These are phyloP conservation scores for Caenorhabditis sp. DNA, from an alignment of 2,888 invertebrate species.

Conservation along the genomic window DNA sequence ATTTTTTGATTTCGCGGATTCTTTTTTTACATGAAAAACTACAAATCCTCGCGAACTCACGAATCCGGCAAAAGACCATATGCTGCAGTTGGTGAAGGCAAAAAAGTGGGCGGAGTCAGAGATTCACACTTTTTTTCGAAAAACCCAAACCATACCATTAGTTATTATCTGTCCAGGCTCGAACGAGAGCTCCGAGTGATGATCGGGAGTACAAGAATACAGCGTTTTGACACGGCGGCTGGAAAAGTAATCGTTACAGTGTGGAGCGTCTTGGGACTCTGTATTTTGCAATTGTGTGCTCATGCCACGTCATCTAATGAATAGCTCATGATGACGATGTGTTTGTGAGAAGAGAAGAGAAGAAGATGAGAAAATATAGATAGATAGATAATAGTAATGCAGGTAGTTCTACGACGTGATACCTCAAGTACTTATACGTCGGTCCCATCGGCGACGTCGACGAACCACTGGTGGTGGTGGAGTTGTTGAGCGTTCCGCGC, in stretches of 20 bases:
- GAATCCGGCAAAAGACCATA: too few species aligned
- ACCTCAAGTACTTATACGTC: constrained; percentile 61
- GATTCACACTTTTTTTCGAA: too few species aligned
- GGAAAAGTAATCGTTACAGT: constrained; percentile 14
- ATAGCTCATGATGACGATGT: constrained; percentile 15
- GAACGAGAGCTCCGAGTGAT: constrained; percentile 96
- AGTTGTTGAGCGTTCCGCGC: constrained; percentile 31
- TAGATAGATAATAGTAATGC: constrained; percentile 19
- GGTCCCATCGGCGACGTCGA: constrained; percentile 30
- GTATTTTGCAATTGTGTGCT: constrained; percentile 17
- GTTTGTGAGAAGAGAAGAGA: background rate
- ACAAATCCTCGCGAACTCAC: too few species aligned
- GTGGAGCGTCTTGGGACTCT: background rate
- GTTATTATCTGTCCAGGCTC: constrained; percentile 98
- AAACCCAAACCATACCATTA: constrained; percentile 88
- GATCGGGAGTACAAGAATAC: constrained; percentile 96
- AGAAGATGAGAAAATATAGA: constrained; percentile 15
- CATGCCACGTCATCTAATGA: constrained; percentile 55
- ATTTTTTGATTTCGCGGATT: too few species aligned
- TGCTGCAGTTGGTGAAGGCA: too few species aligned
- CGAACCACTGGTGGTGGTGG: background rate
- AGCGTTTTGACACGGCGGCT: constrained; percentile 91
- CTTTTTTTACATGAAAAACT: too few species aligned
- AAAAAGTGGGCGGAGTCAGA: too few species aligned
- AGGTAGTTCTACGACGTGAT: constrained; percentile 21